These are phyloP conservation scores for Rostratula benghalensis DNA, from an alignment of 2,113 vertebrate genomes.

Conservation along the genomic window DNA sequence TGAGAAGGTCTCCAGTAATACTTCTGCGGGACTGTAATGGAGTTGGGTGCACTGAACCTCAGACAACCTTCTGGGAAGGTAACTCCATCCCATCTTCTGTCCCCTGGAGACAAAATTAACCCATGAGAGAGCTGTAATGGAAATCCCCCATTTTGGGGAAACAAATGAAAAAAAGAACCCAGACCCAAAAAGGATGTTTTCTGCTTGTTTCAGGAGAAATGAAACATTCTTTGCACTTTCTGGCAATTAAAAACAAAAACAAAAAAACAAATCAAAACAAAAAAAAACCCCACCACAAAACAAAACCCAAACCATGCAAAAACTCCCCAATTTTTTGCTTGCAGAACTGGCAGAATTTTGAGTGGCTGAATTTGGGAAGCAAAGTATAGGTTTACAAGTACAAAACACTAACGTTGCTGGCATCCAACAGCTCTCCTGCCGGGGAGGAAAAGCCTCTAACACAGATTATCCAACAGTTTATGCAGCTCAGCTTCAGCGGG, in stretches of 20 bases:
- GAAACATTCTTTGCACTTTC: not conserved
- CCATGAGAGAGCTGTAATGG: not conserved
- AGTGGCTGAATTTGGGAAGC: not conserved
- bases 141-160: not conserved
- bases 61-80: not conserved
- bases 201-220: not conserved
- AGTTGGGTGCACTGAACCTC: not conserved
- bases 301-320: not conserved
- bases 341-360: not conserved
- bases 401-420: not conserved
- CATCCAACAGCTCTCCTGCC: constrained; percentile 12
- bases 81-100: not conserved
- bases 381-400: not conserved
- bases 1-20: not conserved
- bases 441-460: constrained; percentile 19
- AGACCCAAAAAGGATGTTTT: not conserved
- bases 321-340: not conserved
- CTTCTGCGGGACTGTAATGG: fast-evolving
- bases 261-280: too few relatives aligned
- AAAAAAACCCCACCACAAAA: too few relatives aligned
- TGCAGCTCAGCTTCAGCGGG: not conserved
- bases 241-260: not conserved
- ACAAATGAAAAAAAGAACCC: not conserved
- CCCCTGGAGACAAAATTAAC: not conserved
- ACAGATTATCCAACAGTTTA: constrained; percentile 21